Evolutionary conservation across 2,888 invertebrate genomes (phyloP).

Genomic region (Biston betularia): DNA sequence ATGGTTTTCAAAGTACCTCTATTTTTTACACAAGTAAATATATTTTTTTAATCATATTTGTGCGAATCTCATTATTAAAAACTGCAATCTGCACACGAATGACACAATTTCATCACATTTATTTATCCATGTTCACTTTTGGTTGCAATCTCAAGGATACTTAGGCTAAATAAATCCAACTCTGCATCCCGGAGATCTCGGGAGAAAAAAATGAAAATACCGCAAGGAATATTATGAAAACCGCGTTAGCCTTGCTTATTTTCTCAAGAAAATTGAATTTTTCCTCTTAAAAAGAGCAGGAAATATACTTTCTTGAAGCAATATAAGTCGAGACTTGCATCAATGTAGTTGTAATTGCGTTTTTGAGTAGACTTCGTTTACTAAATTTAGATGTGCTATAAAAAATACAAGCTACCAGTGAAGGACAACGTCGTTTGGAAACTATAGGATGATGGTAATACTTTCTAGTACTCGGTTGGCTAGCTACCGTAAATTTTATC

Average conservation of each 20-base stretch:
- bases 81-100: too few species aligned
- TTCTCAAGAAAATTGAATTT: constrained; percentile 46
- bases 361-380: constrained; percentile 28
- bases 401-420: too few species aligned
- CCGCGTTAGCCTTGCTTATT: constrained; percentile 45
- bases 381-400: too few species aligned
- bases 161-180: constrained; percentile 34
- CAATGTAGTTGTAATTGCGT: constrained; percentile 33
- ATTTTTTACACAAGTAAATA: too few species aligned
- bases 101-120: background rate
- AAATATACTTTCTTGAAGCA: constrained; percentile 35
- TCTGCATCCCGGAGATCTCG: constrained; percentile 32
- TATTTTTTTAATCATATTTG: too few species aligned
- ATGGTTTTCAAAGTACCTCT: too few species aligned
- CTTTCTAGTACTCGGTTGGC: too few species aligned
- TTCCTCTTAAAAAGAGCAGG: constrained; percentile 34
- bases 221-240: constrained; percentile 42
- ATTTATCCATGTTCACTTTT: background rate
- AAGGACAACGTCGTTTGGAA: too few species aligned
- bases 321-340: constrained; percentile 34
- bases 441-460: too few species aligned
- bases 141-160: constrained; percentile 18
- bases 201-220: constrained; percentile 35
- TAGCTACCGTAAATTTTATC: too few species aligned
- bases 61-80: too few species aligned